Base-by-base conservation (phyloP, 1,140 invertebrate genomes). In the Drosophila albomicans region DNA sequence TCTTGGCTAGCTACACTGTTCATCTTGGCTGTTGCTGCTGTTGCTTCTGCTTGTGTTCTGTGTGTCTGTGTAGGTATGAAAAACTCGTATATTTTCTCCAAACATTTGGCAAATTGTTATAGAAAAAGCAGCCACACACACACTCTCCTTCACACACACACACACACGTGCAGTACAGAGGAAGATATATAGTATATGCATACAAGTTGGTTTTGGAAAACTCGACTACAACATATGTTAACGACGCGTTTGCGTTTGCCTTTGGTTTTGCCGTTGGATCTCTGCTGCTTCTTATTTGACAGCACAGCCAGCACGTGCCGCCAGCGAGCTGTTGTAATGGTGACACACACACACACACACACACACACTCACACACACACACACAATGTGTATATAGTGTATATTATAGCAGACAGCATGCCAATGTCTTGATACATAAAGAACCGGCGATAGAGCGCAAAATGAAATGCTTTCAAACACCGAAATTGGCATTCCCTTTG, bases 91-190 rank as follows among this genome's bases (percentile, higher is more conserved):
- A 75, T 85, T 78, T 86, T 78, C 71, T 20, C 75, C 78, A 81
- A 81, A 79, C 70, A 81, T 86, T 86, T 81, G 78, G 63, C 75
- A 86, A 86, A 86, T 81, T 86, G 66, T 86, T 86, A 86, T 81
- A 81, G 78, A 86, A 86, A 72, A 73, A 62, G 70, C 66, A 35
- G 43, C 4, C 54, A 73, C 64, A 79, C 64, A 71, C 63, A 72
- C 41, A 70, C 32, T n/a, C n/a, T n/a, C n/a, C 0, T 25, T 8
- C 4, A 3, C 38, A 46, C 5, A 59, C 28, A 52, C 28, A 25
- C 10, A 65, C 5, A 38, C 30, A 2, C 7, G 30, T 32, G 30
- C 5, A 32, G 30, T 7, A 4, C 20, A 10, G 4, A 3, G 25
- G 28, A 6, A 11, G 16, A 38, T 51, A 15, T 52, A 49, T 52